Conservation (phyloP, 2,113 vertebrate species). For the Campylorhamphus procurvoides region DNA sequence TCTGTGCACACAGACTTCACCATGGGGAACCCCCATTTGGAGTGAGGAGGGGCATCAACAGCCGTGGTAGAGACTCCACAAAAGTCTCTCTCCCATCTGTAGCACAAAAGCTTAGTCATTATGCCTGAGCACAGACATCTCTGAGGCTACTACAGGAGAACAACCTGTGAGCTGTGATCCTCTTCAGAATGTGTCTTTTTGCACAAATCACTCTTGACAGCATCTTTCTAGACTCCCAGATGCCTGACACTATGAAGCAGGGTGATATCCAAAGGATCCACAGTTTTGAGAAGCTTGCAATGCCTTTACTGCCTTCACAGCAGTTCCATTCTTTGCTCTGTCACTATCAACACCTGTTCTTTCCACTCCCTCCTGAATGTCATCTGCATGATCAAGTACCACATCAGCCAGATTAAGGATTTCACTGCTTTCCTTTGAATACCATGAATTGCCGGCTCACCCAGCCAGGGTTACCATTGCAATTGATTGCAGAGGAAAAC, state of each 20-base stretch:
- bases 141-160: not conserved
- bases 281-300: not conserved
- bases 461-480: rapidly evolving
- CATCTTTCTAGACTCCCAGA: not conserved
- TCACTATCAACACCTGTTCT: not conserved
- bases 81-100: not conserved
- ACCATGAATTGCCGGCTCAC: not conserved
- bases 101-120: not conserved
- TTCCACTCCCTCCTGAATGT: not conserved
- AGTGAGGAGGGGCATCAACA: not conserved
- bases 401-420: not conserved
- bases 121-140: not conserved
- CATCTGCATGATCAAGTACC: not conserved
- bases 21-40: not conserved
- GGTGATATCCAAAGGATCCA: not conserved
- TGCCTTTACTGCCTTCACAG: not conserved
- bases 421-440: not conserved
- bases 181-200: not conserved
- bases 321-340: not conserved
- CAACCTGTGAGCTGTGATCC: not conserved
- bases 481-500: not conserved
- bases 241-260: not conserved
- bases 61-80: not conserved
- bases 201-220: not conserved
- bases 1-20: not conserved